Base-by-base conservation (phyloP, 2,113 vertebrate genomes). In the Cromileptes altivelis region DNA sequence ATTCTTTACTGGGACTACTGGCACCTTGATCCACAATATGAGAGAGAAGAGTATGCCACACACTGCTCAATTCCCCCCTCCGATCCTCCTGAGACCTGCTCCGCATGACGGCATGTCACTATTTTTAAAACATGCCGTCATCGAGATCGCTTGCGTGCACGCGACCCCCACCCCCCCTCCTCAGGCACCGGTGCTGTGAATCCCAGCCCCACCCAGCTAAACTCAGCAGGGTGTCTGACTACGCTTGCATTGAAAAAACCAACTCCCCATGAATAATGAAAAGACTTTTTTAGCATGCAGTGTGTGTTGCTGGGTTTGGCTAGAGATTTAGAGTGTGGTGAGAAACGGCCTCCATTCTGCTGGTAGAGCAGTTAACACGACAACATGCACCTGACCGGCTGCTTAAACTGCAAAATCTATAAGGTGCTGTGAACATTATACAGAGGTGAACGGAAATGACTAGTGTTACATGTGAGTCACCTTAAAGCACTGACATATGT, bases 111-210 rank as follows among this genome's bases (percentile, higher is more conserved):
- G 86, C 85, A 91, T 78, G 70, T 70, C 81, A 85, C 93, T 95
- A 94, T 94, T 93, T 93, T 89, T 94, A 93, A 37, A 92, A 82
- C 88, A 92, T 93, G 94, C 81, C 90, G 85, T 95, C 94, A 95
- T 91, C 30, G 11, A 56, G 86, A 80, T 70, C 70, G 27, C 55
- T 63, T 63, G 23, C 68, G 80, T 62, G 82, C 79, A 90, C 52
- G 55, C n/a, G 1, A 69, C 69, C 42, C 73, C 56, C 30, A 69
- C 69, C 42, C 73, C 56, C 30, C 27, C 70, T 17, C 53, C 52
- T 69, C 80, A 60, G 21, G 14, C 30, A 6, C 47, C 0, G 13
- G 14, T 64, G 50, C 47, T 75, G 71, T 67, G 85, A 80, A 75
- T 73, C 74, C 62, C 77, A 58, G 63, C 84, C 84, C 89, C 90